Evolutionary conservation across 37 sponge, comb jelly and placozoan genomes (phyloP).

Genomic region (Amphimedon queenslandica): DNA sequence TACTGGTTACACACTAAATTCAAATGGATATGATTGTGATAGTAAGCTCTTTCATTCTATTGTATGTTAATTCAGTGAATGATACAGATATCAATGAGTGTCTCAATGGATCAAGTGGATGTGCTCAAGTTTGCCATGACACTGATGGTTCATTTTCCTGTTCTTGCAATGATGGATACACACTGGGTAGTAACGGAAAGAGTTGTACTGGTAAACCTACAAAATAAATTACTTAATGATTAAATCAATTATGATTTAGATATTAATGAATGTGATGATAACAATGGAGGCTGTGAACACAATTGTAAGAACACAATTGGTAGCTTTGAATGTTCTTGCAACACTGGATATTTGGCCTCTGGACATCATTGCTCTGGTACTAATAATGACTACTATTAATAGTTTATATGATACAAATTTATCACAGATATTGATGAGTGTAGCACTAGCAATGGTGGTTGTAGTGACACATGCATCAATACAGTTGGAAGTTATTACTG

Average conservation of each 20-base stretch:
- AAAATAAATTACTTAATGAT: no score
- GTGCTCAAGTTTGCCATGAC: neutral
- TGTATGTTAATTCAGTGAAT: no score
- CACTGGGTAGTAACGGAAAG: no score
- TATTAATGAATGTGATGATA: conserved; percentile 26
- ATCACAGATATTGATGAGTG: no score
- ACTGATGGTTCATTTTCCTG: neutral
- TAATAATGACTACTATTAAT: no score
- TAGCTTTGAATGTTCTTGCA: conserved; percentile 28
- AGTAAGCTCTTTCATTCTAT: no score
- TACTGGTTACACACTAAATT: conserved; percentile 19
- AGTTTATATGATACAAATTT: no score
- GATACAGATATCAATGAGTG: conserved; percentile 16
- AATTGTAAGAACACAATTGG: conserved; percentile 25
- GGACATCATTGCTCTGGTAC: conserved; percentile 23
- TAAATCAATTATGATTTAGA: conserved; percentile 4
- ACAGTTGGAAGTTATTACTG: no score
- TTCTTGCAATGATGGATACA: no score
- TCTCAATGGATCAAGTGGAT: no score
- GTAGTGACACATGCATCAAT: no score
- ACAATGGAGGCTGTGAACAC: conserved; percentile 15
- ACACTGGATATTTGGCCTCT: conserved; percentile 10
- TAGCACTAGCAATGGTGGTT: no score
- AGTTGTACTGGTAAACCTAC: neutral
- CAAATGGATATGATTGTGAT: conserved; percentile 9